Evolutionary conservation across 2,113 vertebrate species (phyloP).

Genomic region (Pedetes capensis): DNA sequence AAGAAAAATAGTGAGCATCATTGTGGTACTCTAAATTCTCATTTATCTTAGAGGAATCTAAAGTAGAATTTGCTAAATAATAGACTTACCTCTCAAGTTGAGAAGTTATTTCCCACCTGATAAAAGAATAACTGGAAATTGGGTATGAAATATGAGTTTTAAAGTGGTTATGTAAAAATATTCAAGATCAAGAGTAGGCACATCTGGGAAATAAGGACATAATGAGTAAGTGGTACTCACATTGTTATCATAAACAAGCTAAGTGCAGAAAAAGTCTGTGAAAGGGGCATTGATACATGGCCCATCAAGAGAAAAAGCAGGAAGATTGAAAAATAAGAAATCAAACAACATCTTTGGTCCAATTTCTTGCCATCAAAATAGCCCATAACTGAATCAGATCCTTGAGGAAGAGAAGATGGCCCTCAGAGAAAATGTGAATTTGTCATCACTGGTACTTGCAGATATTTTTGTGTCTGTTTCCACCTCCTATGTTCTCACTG

Average conservation of each 20-base stretch:
- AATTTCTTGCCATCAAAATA: slow-evolving; percentile 17
- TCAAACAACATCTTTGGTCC: neutral
- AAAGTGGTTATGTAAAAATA: slow-evolving; percentile 46
- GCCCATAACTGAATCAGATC: neutral
- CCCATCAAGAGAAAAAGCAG: slow-evolving; percentile 28
- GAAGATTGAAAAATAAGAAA: slow-evolving; percentile 33
- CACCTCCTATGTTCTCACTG: neutral
- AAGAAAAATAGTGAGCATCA: neutral
- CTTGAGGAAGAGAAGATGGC: slow-evolving; percentile 8
- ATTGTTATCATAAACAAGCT: slow-evolving; percentile 31
- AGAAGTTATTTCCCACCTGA: slow-evolving; percentile 45
- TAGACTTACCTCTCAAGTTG: slow-evolving; percentile 16
- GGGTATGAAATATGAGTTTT: slow-evolving; percentile 41
- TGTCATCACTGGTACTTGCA: slow-evolving; percentile 10
- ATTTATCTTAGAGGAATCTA: neutral
- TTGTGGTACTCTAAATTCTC: slow-evolving; percentile 38
- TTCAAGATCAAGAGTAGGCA: slow-evolving; percentile 5
- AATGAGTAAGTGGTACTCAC: slow-evolving; percentile 25
- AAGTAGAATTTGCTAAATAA: slow-evolving; percentile 52
- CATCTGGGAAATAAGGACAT: slow-evolving; percentile 36
- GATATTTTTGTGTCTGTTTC: slow-evolving; percentile 7
- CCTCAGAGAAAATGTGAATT: slow-evolving; percentile 48
- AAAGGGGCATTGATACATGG: neutral
- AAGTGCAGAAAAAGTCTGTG: slow-evolving; percentile 15
- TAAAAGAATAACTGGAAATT: slow-evolving; percentile 53